Conservation (phyloP, 2,888 invertebrate species). For the Griposia aprilina region DNA sequence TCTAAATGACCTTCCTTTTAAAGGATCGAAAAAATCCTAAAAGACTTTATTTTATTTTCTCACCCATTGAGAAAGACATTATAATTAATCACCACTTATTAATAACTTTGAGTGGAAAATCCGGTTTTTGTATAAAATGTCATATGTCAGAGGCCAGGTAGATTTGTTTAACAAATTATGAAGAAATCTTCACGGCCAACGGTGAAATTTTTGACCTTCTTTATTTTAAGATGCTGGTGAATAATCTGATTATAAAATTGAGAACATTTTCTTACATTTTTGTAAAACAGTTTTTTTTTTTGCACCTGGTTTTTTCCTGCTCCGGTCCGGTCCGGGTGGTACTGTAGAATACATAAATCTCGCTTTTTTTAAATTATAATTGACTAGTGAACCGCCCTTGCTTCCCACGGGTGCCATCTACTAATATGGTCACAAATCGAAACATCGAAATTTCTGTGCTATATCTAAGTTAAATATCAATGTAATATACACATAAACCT, state of each 20-base stretch:
- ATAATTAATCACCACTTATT: conserved; percentile 10
- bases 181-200: conserved; percentile 57
- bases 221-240: not conserved
- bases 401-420: too few species aligned
- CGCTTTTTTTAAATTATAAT: not conserved
- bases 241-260: not conserved
- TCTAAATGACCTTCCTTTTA: not conserved
- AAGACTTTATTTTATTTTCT: not conserved
- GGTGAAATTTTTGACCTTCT: conserved; percentile 64
- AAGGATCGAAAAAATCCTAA: not conserved
- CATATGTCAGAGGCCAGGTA: conserved; percentile 62
- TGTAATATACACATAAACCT: not conserved
- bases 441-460: too few species aligned
- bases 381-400: not conserved
- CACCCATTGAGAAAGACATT: conserved; percentile 20
- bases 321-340: too few species aligned
- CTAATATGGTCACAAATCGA: too few species aligned
- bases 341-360: not conserved
- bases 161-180: conserved; percentile 59
- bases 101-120: conserved; percentile 18
- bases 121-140: conserved; percentile 55
- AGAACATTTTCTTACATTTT: not conserved
- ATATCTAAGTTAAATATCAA: not conserved
- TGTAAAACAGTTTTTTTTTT: not conserved
- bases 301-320: not conserved